Evolutionary conservation across 1,140 invertebrate species (phyloP).

Genomic region (Penaeus chinensis): DNA sequence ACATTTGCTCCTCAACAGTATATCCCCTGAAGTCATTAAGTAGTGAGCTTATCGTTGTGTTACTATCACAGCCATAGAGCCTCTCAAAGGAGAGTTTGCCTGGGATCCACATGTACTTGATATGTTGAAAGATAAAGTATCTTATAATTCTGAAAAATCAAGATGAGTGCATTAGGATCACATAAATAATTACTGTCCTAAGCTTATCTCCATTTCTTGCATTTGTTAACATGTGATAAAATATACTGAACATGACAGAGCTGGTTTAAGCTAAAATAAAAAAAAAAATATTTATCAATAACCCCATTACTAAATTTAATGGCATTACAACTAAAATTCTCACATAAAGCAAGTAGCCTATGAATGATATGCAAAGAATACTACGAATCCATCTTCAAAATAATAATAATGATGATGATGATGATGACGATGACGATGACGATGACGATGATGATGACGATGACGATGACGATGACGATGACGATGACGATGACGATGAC

Average conservation of each 20-base stretch:
- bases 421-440: no score
- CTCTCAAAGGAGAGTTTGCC: constrained; percentile 62
- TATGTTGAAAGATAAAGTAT: constrained; percentile 66
- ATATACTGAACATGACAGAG: neutral
- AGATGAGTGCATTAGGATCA: constrained; percentile 26
- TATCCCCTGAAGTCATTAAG: constrained; percentile 67
- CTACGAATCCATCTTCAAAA: constrained; percentile 55
- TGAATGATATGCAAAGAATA: no score
- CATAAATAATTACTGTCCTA: constrained; percentile 44
- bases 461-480: no score
- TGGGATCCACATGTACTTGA: constrained; percentile 66
- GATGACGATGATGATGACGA: no score
- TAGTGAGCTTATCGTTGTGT: constrained; percentile 67
- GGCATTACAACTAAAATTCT: no score
- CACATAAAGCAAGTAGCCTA: no score
- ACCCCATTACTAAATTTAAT: no score
- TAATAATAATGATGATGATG: no score
- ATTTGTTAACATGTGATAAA: no score
- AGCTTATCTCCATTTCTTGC: neutral
- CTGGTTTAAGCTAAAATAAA: constrained; percentile 21
- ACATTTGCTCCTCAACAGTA: constrained; percentile 65
- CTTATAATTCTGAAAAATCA: constrained; percentile 52
- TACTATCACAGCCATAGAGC: constrained; percentile 67
- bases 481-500: no score
- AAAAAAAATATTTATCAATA: no score